Evolutionary conservation across 1,140 invertebrate genomes (phyloP).

Genomic region (Procambarus clarkii): DNA sequence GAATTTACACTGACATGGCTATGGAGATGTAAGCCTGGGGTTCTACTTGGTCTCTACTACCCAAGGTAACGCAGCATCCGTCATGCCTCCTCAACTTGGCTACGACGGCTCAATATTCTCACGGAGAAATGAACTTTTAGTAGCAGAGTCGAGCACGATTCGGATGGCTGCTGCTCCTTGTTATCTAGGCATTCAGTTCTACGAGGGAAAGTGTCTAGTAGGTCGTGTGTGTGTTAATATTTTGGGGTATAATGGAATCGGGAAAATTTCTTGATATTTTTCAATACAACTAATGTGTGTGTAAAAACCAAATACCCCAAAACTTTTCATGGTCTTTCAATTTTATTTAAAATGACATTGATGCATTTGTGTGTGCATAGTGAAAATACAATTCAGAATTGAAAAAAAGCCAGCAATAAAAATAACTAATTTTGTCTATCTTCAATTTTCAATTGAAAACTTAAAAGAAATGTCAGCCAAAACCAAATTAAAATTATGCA

Average conservation of each 20-base stretch:
- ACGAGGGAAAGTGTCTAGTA: not conserved
- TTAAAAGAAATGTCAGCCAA: not conserved
- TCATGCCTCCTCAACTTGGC: not conserved
- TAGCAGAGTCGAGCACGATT: not conserved
- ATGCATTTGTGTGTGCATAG: not conserved
- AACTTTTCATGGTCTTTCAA: conserved; percentile 35
- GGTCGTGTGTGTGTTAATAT: not conserved
- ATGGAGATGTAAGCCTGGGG: conserved; percentile 54
- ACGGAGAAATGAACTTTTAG: not conserved
- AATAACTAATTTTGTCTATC: not conserved
- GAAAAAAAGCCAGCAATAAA: conserved; percentile 12
- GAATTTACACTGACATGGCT: conserved; percentile 59
- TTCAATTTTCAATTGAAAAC: not conserved
- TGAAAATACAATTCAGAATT: not conserved
- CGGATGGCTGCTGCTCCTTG: conserved; percentile 10
- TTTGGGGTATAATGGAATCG: not conserved
- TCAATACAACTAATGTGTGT: not conserved
- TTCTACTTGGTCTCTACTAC: conserved; percentile 30
- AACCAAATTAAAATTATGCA: not conserved
- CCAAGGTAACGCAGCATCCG: not conserved
- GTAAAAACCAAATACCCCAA: not conserved
- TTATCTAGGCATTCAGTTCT: conserved; percentile 6
- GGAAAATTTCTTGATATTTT: not conserved
- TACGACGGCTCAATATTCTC: not conserved
- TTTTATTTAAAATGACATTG: not conserved